Evolutionary conservation across 1,140 invertebrate species (phyloP).

Genomic region (Orchestia grillus): DNA sequence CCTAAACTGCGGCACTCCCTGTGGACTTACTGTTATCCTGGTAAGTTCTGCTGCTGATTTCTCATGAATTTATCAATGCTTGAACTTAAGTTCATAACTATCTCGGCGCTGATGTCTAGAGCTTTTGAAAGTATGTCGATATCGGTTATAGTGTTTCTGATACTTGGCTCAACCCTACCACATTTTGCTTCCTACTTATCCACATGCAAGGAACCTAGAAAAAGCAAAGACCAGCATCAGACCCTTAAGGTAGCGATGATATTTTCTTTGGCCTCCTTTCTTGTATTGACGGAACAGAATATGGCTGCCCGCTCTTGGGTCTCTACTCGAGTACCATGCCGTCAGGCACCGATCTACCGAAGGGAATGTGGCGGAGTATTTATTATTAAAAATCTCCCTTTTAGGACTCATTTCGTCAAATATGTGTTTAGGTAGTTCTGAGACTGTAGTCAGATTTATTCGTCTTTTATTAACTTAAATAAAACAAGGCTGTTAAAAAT

Average conservation of each 20-base stretch:
- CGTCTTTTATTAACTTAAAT: not conserved
- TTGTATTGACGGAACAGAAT: not conserved
- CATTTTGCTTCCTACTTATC: not conserved
- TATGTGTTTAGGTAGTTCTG: not conserved
- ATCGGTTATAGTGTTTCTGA: too few relatives aligned
- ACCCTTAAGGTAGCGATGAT: not conserved
- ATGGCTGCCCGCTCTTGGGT: too few relatives aligned
- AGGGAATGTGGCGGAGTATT: too few relatives aligned
- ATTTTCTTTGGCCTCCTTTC: not conserved
- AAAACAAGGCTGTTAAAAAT: not conserved
- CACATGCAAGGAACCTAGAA: not conserved
- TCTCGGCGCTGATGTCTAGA: not conserved
- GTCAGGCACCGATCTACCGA: too few relatives aligned
- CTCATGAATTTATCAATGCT: not conserved
- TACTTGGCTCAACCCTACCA: not conserved
- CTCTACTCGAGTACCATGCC: too few relatives aligned
- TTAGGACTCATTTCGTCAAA: not conserved
- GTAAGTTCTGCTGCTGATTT: not conserved
- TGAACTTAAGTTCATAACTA: not conserved
- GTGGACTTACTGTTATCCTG: conserved; percentile 83
- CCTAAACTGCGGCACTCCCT: conserved; percentile 72
- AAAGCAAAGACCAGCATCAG: not conserved
- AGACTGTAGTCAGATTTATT: not conserved
- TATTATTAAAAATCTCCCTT: too few relatives aligned
- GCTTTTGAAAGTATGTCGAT: not conserved